Percentiles rank a stretch among this genome's conserved stretches.
Evolutionary conservation across 2,113 vertebrate species (phyloP).

Genomic region (Pontoporia blainvillei): DNA sequence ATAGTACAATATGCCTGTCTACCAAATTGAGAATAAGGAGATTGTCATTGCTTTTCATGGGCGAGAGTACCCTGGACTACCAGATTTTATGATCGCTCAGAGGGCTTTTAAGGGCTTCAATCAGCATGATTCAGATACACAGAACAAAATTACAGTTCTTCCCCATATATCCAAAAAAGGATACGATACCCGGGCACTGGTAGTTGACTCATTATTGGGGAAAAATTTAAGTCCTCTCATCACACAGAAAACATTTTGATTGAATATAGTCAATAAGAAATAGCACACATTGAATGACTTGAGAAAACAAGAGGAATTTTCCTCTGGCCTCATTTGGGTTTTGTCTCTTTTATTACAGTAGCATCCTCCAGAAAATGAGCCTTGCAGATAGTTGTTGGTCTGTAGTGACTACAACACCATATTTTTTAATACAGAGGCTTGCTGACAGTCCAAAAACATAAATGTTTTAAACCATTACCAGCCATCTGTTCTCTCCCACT

Average conservation of each 20-base stretch:
- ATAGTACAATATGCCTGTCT: conserved; percentile 31
- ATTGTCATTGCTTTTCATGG: neutral
- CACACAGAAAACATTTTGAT: conserved; percentile 5
- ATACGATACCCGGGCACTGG: neutral
- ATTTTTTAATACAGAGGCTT: conserved; percentile 65
- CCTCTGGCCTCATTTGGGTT: neutral
- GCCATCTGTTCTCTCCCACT: conserved; percentile 70
- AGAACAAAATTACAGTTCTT: conserved; percentile 39
- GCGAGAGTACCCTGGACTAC: neutral
- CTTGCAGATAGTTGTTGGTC: conserved; percentile 35
- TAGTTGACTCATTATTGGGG: neutral
- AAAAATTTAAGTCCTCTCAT: conserved; percentile 33
- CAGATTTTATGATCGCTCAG: conserved; percentile 14
- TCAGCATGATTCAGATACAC: neutral
- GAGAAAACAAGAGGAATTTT: neutral
- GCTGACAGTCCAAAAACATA: conserved; percentile 63
- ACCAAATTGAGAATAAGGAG: neutral
- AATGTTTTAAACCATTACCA: conserved; percentile 67
- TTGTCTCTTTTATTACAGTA: neutral
- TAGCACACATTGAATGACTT: neutral
- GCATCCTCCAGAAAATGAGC: conserved; percentile 15
- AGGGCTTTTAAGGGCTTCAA: neutral
- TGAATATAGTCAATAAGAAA: conserved; percentile 12
- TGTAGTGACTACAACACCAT: conserved; percentile 31
- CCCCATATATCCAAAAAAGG: neutral